Conservation (phyloP, 2,113 vertebrate genomes). For the Amblyornis subalaris region DNA sequence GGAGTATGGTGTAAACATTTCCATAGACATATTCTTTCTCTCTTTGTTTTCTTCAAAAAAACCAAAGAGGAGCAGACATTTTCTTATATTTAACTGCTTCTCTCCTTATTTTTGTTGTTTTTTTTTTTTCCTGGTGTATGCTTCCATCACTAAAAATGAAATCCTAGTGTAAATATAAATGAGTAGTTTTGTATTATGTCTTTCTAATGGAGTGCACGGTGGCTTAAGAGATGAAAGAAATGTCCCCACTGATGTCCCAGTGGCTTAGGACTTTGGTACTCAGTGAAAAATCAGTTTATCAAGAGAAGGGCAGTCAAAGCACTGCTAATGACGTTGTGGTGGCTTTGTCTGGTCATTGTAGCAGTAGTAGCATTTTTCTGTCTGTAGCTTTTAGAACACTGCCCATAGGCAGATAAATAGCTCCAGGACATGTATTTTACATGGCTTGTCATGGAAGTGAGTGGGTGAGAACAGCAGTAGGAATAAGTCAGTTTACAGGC, state of each 20-base stretch:
- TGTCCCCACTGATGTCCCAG: fast-evolving
- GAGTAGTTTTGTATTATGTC: background rate
- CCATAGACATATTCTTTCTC: background rate
- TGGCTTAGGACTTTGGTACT: background rate
- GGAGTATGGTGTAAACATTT: background rate
- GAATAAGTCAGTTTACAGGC: background rate
- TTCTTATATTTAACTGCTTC: background rate
- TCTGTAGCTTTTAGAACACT: background rate
- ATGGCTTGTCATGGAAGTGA: background rate
- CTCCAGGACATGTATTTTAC: background rate
- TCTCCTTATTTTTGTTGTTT: background rate
- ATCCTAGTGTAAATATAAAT: background rate
- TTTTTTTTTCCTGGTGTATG: background rate
- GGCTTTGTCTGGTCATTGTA: background rate
- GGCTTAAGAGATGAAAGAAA: background rate
- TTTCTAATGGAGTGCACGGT: background rate
- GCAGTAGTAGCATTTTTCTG: background rate
- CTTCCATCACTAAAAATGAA: background rate
- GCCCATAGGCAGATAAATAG: background rate
- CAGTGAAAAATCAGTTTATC: background rate
- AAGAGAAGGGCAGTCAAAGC: background rate
- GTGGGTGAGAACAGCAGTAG: background rate
- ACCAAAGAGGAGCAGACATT: background rate
- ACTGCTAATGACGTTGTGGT: background rate
- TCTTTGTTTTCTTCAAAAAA: background rate